These are phyloP conservation scores for Mastigias papua DNA, from an alignment of 30 jellyfish, hydroid and myxozoan genomes.

Conservation along the genomic window DNA sequence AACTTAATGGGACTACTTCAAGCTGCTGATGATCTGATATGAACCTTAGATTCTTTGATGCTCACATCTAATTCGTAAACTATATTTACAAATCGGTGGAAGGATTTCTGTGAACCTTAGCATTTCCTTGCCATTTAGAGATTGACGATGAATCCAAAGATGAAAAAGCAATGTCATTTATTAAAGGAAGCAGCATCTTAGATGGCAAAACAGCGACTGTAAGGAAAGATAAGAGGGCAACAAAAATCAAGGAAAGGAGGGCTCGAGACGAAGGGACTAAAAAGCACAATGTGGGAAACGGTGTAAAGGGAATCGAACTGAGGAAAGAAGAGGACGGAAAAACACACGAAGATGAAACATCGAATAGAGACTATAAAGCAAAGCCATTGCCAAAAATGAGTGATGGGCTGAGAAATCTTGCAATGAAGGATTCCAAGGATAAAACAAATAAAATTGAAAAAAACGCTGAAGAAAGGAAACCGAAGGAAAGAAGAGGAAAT, in stretches of 20 bases:
- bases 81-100: no score
- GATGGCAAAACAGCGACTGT: background rate
- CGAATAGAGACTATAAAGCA: slow-evolving; percentile 8
- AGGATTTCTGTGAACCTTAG: background rate
- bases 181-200: background rate
- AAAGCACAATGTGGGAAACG: background rate
- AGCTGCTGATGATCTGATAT: no score
- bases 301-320: background rate
- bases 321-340: background rate
- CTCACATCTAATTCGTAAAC: no score
- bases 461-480: background rate
- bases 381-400: slow-evolving; percentile 60
- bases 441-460: background rate
- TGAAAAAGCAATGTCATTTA: background rate
- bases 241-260: background rate
- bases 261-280: background rate
- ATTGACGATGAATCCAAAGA: background rate
- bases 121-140: background rate
- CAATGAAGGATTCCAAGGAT: background rate
- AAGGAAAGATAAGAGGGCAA: background rate
- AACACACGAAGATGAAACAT: background rate
- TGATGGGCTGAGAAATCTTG: background rate
- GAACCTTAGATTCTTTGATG: no score
- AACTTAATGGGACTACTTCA: no score
- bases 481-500: background rate